Percentiles rank a stretch among this genome's conserved stretches.
Conservation (phyloP, 1,140 invertebrate genomes). For the Phocides pigmalion region DNA sequence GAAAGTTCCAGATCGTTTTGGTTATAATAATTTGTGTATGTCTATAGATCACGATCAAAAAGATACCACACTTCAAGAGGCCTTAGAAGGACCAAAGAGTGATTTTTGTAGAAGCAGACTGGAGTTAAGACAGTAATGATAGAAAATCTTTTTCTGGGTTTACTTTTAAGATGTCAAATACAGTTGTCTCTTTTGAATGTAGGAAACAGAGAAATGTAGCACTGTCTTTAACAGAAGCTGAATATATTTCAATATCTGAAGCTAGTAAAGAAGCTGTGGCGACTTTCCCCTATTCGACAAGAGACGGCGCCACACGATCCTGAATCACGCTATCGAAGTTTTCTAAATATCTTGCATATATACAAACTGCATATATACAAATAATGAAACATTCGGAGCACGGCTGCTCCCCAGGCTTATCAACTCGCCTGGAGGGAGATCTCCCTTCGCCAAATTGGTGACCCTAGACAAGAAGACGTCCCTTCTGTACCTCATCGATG, state of each 20-base stretch:
- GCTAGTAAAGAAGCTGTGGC: conserved; percentile 29
- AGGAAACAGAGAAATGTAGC: conserved; percentile 32
- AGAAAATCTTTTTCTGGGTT: conserved; percentile 30
- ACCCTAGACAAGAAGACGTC: no score
- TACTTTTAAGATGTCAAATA: conserved; percentile 29
- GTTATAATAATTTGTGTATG: conserved; percentile 17
- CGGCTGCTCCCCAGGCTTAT: no score
- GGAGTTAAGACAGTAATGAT: neutral
- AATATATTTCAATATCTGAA: conserved; percentile 29
- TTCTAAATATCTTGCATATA: no score
- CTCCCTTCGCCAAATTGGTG: no score
- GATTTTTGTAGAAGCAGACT: conserved; percentile 4
- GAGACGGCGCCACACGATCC: no score
- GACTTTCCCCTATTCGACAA: no score
- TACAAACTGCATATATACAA: no score
- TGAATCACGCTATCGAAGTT: no score
- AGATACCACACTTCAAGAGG: conserved; percentile 17
- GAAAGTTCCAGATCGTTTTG: conserved; percentile 12
- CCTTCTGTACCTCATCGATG: no score
- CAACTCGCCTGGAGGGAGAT: no score
- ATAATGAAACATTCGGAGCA: no score
- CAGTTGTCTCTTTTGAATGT: conserved; percentile 34
- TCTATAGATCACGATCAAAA: conserved; percentile 4
- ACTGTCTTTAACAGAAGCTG: conserved; percentile 27
- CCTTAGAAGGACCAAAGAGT: conserved; percentile 8